Evolutionary conservation across 2,113 vertebrate species (phyloP).

Genomic region (Peromyscus polionotus): DNA sequence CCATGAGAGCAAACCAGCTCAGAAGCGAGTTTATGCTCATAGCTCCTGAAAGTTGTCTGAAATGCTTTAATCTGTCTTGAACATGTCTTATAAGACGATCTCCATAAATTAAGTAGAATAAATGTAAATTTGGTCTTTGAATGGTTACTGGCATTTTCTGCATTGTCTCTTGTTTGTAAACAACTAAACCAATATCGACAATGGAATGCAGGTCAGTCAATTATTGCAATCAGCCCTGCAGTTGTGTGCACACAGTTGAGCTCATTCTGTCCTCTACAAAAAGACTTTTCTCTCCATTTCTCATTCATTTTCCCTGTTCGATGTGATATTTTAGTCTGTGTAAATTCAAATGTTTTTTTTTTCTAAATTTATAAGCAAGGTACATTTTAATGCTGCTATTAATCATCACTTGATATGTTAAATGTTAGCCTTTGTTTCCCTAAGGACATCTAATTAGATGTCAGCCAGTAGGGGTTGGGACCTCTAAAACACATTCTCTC

Average conservation of each 20-base stretch:
- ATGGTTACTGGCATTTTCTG: not conserved
- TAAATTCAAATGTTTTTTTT: not conserved
- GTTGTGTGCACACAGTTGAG: no score
- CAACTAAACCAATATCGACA: not conserved
- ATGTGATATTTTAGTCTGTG: not conserved
- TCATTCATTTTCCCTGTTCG: not conserved
- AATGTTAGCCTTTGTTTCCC: not conserved
- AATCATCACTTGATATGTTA: not conserved
- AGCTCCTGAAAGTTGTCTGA: not conserved
- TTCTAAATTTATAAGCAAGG: not conserved
- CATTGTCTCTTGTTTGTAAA: not conserved
- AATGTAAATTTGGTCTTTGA: not conserved
- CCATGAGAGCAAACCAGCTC: not conserved
- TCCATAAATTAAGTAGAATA: not conserved
- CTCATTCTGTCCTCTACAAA: not conserved
- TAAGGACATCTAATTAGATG: not conserved
- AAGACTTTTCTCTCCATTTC: not conserved
- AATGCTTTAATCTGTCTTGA: not conserved
- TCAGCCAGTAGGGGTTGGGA: not conserved
- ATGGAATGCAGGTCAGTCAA: not conserved
- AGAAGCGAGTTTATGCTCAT: not conserved
- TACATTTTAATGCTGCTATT: not conserved
- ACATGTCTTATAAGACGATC: not conserved
- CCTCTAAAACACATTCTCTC: not conserved
- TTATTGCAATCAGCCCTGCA: not conserved